Conservation (phyloP, 2,888 invertebrate genomes). For the Gortyna flavago region DNA sequence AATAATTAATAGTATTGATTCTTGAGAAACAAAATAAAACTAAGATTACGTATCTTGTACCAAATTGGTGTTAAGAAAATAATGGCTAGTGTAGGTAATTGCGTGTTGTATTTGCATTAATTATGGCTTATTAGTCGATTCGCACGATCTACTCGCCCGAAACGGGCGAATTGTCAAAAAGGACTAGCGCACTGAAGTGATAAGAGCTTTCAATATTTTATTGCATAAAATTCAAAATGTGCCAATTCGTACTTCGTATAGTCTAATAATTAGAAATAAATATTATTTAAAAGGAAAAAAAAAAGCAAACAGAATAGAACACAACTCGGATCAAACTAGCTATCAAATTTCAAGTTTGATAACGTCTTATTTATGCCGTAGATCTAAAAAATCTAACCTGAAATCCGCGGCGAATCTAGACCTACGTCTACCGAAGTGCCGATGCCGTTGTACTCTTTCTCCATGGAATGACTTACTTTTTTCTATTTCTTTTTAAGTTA, state of each 20-base stretch:
- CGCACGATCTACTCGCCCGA: background rate
- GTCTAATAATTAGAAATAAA: background rate
- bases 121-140: background rate
- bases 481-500: background rate
- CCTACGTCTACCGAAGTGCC: conserved; percentile 45
- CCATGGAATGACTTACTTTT: background rate
- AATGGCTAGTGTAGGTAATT: background rate
- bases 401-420: conserved; percentile 41
- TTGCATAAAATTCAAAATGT: background rate
- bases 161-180: background rate
- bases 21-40: conserved; percentile 42
- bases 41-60: conserved; percentile 18
- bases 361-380: background rate
- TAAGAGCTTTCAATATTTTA: background rate
- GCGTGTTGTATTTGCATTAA: background rate
- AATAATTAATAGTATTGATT: conserved; percentile 50
- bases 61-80: background rate
- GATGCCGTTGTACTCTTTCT: conserved; percentile 45
- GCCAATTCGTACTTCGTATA: too few relatives aligned
- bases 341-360: conserved; percentile 2
- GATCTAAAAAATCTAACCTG: conserved; percentile 31
- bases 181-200: background rate
- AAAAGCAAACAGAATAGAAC: background rate
- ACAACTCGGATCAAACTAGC: background rate
- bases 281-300: background rate